Evolutionary conservation across 2,797 vertebrate species (phyloP).

Genomic region (Hippopotamyrus pictus): DNA sequence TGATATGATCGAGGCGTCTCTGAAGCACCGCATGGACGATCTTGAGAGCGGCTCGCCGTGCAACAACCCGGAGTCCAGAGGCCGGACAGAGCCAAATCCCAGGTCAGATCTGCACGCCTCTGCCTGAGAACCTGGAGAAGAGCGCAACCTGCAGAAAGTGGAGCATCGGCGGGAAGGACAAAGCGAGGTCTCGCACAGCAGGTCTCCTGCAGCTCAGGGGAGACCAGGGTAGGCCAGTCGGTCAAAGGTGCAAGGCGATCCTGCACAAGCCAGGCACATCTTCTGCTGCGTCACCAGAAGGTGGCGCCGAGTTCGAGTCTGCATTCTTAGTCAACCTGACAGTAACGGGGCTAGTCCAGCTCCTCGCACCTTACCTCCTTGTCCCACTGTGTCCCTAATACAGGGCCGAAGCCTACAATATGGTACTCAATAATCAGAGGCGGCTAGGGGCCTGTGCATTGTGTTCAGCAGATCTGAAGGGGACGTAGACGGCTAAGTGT

Average conservation of each 20-base stretch:
- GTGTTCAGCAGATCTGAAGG: not conserved
- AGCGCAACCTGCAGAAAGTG: conserved; percentile 36
- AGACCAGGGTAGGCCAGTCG: conserved; percentile 61
- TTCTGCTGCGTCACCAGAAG: not conserved
- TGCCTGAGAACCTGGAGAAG: conserved; percentile 24
- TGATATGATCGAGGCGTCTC: conserved; percentile 56
- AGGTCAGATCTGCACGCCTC: not conserved
- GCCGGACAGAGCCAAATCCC: not conserved
- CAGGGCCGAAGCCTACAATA: not conserved
- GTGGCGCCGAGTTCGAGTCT: not conserved
- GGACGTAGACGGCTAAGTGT: not conserved
- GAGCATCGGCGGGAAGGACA: conserved; percentile 38
- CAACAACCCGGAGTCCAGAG: not conserved
- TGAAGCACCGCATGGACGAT: not conserved
- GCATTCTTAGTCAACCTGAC: not conserved
- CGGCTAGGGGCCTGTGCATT: not conserved
- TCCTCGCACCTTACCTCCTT: not conserved
- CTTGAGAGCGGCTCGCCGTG: not conserved
- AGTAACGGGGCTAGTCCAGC: not conserved
- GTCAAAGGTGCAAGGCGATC: conserved; percentile 64
- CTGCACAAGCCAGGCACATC: conserved; percentile 39
- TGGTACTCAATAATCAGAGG: not conserved
- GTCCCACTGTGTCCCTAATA: not conserved
- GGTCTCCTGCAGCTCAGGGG: conserved; percentile 48
- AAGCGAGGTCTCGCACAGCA: conserved; percentile 31